Base-by-base conservation (phyloP, 2,797 vertebrate species). In the Amblyraja radiata region DNA sequence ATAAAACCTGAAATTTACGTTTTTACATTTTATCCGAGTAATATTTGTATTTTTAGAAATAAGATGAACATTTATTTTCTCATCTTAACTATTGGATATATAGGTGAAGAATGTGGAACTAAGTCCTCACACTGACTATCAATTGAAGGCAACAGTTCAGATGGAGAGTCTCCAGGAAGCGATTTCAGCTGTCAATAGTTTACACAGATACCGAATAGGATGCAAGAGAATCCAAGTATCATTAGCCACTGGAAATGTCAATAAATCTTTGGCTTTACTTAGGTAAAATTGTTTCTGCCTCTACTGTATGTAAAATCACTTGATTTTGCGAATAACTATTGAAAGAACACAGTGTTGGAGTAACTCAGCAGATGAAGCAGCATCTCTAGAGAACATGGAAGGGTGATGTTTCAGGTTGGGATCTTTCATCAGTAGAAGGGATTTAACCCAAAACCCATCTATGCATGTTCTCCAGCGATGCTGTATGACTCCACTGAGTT, bases 121-220 rank as follows among this genome's bases (percentile, higher is more conserved):
- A 86, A 99, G 98, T 94, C 98, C 98, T 84, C 98, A 99, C 94
- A 99, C 98, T 0, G 99, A 99, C 95, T 99, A 99, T 94, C 98
- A 99, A 95, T 95, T 99, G 93, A 98, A 98, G 95, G 98, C 98
- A 71, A 96, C 96, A 1, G 95, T 99, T 93, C 98, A 98, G 95
- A 98, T 99, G 98, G 95, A 97, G 93, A 98, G 96, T 21, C 95
- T 99, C 63, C 98, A 98, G 95, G 98, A 99, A 95, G 98, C 98
- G 0, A 98, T 99, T 78, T 95, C 96, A 39, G 98, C 98, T 0
- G 97, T 99, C 94, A 98, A 97, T 86, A 96, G 95, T 86, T 96
- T 99, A 93, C 98, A 99, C 93, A 97, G 98, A 94, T 97, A 97
- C 93, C 99, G 98, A 96, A 97, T 99, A 1, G 98, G 98, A 94